Conservation (phyloP, 2,888 invertebrate genomes). For the Odontothrips loti region DNA sequence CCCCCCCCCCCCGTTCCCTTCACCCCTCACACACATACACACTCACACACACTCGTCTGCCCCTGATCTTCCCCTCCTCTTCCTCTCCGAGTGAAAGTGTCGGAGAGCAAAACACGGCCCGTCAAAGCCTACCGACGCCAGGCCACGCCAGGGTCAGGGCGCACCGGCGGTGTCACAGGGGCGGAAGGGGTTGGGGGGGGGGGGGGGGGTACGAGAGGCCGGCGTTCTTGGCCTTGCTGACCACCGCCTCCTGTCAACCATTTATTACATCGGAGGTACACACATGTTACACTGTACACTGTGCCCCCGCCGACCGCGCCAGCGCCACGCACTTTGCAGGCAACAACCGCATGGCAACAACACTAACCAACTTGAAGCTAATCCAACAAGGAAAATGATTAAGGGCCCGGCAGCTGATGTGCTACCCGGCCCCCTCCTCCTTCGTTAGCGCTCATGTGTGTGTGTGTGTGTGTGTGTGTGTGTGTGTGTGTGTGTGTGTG, state of each 20-base stretch:
- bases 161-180: background rate
- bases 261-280: conserved; percentile 9
- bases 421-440: background rate
- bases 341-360: conserved; percentile 6
- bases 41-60: background rate
- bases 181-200: background rate
- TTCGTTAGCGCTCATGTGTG: background rate
- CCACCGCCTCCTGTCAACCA: conserved; percentile 11
- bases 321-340: background rate
- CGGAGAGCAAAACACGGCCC: background rate
- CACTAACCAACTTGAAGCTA: background rate
- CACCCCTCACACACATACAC: background rate
- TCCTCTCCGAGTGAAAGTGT: conserved; percentile 2
- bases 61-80: background rate
- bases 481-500: background rate
- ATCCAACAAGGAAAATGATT: background rate
- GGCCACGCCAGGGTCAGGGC: background rate
- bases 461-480: background rate
- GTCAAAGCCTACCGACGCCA: background rate
- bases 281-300: background rate
- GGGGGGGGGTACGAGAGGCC: background rate
- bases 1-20: background rate
- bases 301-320: background rate
- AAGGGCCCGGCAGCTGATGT: background rate
- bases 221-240: conserved; percentile 12